Percentiles rank a stretch among this genome's conserved stretches.
phyloP scores from a whole-genome alignment of 2,888 invertebrate genomes.

The Chorisops tibialis region DNA sequence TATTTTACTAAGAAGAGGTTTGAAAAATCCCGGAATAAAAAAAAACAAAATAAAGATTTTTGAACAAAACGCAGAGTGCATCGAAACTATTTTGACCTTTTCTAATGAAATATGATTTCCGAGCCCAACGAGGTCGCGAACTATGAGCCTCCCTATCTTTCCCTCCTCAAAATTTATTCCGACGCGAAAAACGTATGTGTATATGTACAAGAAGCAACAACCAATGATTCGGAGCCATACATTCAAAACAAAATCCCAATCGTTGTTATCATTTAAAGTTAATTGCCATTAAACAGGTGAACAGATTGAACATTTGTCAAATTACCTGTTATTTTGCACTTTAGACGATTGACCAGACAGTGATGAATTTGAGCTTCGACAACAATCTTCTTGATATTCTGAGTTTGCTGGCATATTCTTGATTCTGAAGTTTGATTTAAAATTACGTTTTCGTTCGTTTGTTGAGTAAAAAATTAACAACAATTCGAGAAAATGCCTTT shows the following conservation, averaged over 20 bases:
- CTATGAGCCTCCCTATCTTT: background rate
- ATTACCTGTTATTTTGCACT: conserved; percentile 24
- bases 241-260: background rate
- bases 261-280: background rate
- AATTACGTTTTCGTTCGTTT: conserved; percentile 4
- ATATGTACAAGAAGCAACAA: background rate
- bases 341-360: conserved; percentile 19
- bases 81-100: too few species aligned
- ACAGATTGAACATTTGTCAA: background rate
- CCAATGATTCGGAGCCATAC: background rate
- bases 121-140: too few species aligned
- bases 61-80: too few species aligned
- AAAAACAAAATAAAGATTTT: too few species aligned
- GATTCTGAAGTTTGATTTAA: conserved; percentile 1
- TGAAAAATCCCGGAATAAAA: too few species aligned
- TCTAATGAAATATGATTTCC: too few species aligned
- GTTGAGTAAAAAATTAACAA: conserved; percentile 4
- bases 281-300: background rate
- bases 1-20: too few species aligned
- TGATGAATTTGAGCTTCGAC: conserved; percentile 24
- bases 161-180: background rate
- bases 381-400: conserved; percentile 11
- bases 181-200: background rate
- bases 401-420: conserved; percentile 23
- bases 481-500: conserved; percentile 8